Evolutionary conservation across 2,797 vertebrate species (phyloP), one percentile per base, ranked within the genome.

Genomic region (Tamandua tetradactyla): DNA sequence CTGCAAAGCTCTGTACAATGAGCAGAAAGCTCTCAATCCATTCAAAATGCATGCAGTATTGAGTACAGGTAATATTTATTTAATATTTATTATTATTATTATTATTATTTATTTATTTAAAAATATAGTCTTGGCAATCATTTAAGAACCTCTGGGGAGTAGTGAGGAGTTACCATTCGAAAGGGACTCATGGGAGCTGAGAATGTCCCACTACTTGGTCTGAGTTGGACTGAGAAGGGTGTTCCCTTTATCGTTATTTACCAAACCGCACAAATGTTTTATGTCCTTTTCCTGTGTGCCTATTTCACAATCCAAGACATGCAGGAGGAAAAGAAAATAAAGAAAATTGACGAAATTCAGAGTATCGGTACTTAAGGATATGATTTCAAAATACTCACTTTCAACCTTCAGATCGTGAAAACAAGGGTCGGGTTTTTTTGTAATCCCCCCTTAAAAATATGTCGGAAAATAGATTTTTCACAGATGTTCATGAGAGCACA

Each of bases 401-500:
- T 59, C 27, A 3, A 42, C 22, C n/a, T 87, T 72, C 30, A 23
- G 27, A 78, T 86, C 62, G 57, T n/a, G 23, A 64, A 89, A 94
- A 72, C 6, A 55, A 57, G 13, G 6, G 27, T 30, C 35, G 55
- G 20, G 55, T 37, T 9, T 32, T 13, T 47, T 61, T 15, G 11
- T 40, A 83, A 66, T 78, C 27, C 47, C 3, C 27, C 78, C 57
- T 62, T 76, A 7, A 57, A 89, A 68, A 62, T 49, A 62, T 81
- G 75, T 89, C 85, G 64, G 75, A 25, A 76, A 81, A 71, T 25
- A 42, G 71, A 35, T 44, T n/a, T 72, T 62, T 87, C 76, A 68
- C 47, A 68, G 40, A 42, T n/a, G 20, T 49, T 82, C 18, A 1
- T 11, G 27, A 82, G 12, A 59, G 2, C 23, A 12, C 23, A 17